These are phyloP conservation scores for Semotilus atromaculatus DNA, from an alignment of 2,797 vertebrate genomes.

Conservation along the genomic window DNA sequence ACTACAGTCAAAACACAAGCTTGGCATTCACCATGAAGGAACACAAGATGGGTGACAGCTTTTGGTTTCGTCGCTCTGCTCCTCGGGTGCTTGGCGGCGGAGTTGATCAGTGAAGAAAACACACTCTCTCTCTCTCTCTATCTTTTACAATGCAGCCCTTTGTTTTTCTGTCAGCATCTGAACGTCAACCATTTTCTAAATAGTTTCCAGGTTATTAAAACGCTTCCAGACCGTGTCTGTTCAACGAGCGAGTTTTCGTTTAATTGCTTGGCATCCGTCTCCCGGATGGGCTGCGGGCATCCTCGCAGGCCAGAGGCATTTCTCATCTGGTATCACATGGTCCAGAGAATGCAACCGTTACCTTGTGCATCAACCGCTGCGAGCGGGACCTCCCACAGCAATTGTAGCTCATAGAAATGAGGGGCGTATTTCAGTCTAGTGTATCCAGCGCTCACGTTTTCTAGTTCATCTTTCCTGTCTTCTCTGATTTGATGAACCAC, in stretches of 20 bases:
- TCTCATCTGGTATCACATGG: constrained; percentile 65
- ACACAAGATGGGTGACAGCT: constrained; percentile 62
- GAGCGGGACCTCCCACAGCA: neutral
- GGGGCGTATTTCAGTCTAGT: neutral
- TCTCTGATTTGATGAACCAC: constrained; percentile 46
- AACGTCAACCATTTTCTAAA: constrained; percentile 82
- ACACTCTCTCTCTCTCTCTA: constrained; percentile 62
- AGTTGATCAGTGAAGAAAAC: constrained; percentile 77
- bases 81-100: constrained; percentile 67
- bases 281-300: constrained; percentile 70
- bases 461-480: neutral
- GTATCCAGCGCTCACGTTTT: neutral
- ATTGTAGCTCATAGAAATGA: constrained; percentile 37
- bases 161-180: constrained; percentile 78
- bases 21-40: constrained; percentile 15
- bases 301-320: constrained; percentile 66
- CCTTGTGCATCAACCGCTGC: constrained; percentile 29
- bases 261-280: constrained; percentile 79
- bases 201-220: constrained; percentile 85
- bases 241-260: constrained; percentile 77
- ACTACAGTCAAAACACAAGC: constrained; percentile 47
- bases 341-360: constrained; percentile 50
- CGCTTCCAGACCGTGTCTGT: constrained; percentile 80
- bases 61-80: constrained; percentile 74
- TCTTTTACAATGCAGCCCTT: constrained; percentile 79